Evolutionary conservation across 2,888 invertebrate species (phyloP), one percentile per base, ranked within the genome.

Genomic region (Drosophila gaucha): DNA sequence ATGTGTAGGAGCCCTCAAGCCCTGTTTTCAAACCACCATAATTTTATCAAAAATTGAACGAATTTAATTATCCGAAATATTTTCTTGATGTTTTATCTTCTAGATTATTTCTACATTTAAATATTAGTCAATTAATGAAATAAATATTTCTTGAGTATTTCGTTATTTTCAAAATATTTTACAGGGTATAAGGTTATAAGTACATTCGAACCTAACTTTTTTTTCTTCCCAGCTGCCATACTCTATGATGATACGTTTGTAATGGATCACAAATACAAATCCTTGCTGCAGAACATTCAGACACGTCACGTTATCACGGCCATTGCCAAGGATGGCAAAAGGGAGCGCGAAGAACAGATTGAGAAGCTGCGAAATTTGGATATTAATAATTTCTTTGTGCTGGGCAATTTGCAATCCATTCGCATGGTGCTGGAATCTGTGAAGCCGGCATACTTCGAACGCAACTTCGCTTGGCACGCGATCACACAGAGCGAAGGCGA

Each of bases 261-360:
- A 10, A 97, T 98, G 96, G 97, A 97, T 88, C 97, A 98, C 92
- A 97, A 98, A 91, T 98, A 97, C 92, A 97, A 97, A 91, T 96
- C 97, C 9, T 92, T 98, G 8, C 93, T 98, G 33, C 95, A 97
- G 91, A 98, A 98, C 90, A 95, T 98, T 57, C 96, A 97, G 6
- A 96, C 97, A 0, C 94, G 98, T 9, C 98, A 98, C 91, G 95
- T 98, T 1, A 97, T 98, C 67, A 95, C 96, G 3, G 93, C 93
- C 31, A 93, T 93, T 62, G 93, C 94, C 74, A 94, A 94, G 67
- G 94, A 94, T 67, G 90, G 91, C 1, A 89, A 90, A 0, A 89
- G 92, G 4, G 94, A 94, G 72, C 90, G 92, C 8, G 94, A 94
- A 76, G 93, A 93, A 0, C 97, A 97, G 89, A 92, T 97, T 74